Evolutionary conservation across 2,888 invertebrate genomes (phyloP).

Genomic region (Leptura quadrifasciata): DNA sequence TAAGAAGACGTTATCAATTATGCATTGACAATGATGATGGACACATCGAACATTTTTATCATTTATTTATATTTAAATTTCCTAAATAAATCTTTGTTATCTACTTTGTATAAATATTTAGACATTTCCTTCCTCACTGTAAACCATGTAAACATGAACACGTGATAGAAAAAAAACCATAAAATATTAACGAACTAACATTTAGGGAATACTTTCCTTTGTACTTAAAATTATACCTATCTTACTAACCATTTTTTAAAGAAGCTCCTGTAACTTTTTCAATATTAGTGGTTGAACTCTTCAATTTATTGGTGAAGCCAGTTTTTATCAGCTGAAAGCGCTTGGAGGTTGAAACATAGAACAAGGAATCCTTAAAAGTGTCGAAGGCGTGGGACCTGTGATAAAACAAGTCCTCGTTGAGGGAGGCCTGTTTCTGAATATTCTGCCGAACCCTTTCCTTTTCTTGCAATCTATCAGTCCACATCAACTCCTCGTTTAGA

Average conservation of each 20-base stretch:
- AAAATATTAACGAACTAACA: too few species aligned
- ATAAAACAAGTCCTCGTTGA: slow-evolving; percentile 91
- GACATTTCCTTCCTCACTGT: too few species aligned
- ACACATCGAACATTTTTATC: too few species aligned
- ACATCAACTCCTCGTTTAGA: slow-evolving; percentile 92
- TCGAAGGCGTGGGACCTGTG: slow-evolving; percentile 81
- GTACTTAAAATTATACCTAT: too few species aligned
- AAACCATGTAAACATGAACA: too few species aligned
- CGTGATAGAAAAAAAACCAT: too few species aligned
- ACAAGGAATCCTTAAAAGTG: slow-evolving; percentile 83
- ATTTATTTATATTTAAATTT: too few species aligned
- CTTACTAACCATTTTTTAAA: slow-evolving; percentile 76
- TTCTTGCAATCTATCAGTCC: slow-evolving; percentile 87
- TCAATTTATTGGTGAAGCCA: slow-evolving; percentile 88
- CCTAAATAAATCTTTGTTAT: too few species aligned
- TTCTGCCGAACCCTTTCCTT: slow-evolving; percentile 88
- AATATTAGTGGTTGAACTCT: slow-evolving; percentile 88
- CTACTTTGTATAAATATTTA: too few species aligned
- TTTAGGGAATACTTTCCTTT: too few species aligned
- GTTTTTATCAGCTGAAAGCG: slow-evolving; percentile 86
- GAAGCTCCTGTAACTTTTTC: slow-evolving; percentile 85
- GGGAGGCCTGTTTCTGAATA: slow-evolving; percentile 91
- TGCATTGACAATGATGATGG: too few species aligned
- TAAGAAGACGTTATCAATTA: too few species aligned
- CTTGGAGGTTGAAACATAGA: slow-evolving; percentile 84